A percentile compares a stretch with the other conserved stretches of the same genome.
Evolutionary conservation across 2,888 invertebrate genomes (phyloP).

Genomic region (Harpalus rubripes): DNA sequence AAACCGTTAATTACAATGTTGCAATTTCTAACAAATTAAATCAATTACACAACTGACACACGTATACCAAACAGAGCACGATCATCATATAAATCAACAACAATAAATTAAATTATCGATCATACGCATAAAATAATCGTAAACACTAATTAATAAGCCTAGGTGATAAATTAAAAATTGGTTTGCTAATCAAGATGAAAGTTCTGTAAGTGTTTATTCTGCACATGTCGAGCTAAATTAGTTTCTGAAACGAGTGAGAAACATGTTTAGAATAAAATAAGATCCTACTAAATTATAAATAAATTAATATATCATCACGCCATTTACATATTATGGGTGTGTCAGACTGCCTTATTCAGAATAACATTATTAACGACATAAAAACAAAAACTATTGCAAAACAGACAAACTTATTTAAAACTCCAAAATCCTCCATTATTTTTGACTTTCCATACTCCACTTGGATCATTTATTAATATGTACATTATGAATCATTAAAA

Average conservation of each 20-base stretch:
- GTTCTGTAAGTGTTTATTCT: constrained; percentile 20
- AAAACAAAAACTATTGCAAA: no score
- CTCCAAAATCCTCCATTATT: no score
- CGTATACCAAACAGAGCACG: not conserved
- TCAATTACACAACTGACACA: constrained; percentile 25
- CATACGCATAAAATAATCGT: constrained; percentile 1
- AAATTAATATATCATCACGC: not conserved
- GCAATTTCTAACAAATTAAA: constrained; percentile 15
- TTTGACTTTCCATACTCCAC: no score
- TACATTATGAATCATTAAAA: no score
- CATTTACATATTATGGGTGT: not conserved
- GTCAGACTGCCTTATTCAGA: not conserved
- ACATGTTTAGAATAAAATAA: constrained; percentile 23
- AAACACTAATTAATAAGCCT: constrained; percentile 24
- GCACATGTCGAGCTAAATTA: constrained; percentile 5
- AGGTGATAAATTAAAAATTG: constrained; percentile 24
- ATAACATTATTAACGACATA: no score
- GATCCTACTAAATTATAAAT: not conserved
- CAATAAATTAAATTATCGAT: constrained; percentile 19
- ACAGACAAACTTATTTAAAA: no score
- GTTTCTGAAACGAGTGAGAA: constrained; percentile 15
- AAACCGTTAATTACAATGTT: constrained; percentile 1
- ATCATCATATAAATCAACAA: constrained; percentile 35
- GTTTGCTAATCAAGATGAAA: constrained; percentile 24
- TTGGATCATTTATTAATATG: no score